phyloP scores from a whole-genome alignment of 2,888 invertebrate genomes.

The Diaphora mendica region DNA sequence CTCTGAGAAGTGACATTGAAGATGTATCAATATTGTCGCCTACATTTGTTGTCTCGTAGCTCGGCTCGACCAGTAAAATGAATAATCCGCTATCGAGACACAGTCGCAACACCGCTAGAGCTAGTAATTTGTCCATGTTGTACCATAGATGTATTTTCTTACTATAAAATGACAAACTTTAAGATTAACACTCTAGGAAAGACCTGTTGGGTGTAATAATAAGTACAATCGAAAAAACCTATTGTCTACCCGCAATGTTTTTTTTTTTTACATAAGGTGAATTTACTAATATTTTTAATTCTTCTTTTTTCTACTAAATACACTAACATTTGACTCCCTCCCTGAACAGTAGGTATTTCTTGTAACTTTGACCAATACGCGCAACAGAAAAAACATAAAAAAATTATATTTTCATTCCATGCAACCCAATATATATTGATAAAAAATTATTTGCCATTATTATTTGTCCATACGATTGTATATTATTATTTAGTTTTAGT shows the following conservation, averaged over 20 bases:
- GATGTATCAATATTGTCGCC: conserved; percentile 65
- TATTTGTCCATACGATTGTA: background rate
- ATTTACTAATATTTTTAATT: background rate
- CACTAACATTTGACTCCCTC: no score
- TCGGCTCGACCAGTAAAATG: background rate
- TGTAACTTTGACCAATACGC: background rate
- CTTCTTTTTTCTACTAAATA: no score
- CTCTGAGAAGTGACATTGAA: conserved; percentile 66
- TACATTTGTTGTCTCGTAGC: conserved; percentile 55
- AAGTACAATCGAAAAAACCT: background rate
- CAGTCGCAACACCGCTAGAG: background rate
- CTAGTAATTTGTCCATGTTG: no score
- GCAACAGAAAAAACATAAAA: background rate
- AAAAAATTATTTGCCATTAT: background rate
- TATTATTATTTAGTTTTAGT: background rate
- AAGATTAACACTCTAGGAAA: no score
- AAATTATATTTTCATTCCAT: background rate
- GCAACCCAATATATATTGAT: background rate
- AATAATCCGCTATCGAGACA: background rate
- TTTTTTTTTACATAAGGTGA: background rate
- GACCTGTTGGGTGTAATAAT: no score
- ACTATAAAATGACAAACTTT: no score
- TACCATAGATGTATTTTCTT: no score
- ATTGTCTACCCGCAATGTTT: background rate
- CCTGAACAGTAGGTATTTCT: no score